Percentiles rank a stretch among this genome's conserved stretches.
These are phyloP conservation scores for Eurytoma californica DNA, from an alignment of 2,888 invertebrate species.

Conservation along the genomic window DNA sequence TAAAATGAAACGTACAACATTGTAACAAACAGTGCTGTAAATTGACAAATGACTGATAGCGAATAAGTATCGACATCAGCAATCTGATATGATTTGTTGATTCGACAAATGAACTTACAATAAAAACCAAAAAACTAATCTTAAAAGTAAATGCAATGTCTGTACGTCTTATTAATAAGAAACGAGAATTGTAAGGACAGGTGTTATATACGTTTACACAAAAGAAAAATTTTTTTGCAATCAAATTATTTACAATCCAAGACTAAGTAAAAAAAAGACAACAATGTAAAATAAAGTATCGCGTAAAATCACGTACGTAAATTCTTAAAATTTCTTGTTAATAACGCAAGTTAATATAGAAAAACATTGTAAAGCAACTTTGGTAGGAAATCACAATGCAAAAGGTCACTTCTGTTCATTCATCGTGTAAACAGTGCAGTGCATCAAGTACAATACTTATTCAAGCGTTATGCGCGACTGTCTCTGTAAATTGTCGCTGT, in stretches of 20 bases:
- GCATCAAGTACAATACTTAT: conserved; percentile 59
- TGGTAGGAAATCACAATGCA: conserved; percentile 34
- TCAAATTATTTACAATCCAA: conserved; percentile 61
- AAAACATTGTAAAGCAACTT: conserved; percentile 51
- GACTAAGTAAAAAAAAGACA: conserved; percentile 38
- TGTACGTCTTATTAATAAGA: conserved; percentile 61
- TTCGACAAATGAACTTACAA: conserved; percentile 57
- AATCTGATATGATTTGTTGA: conserved; percentile 63
- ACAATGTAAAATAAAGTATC: conserved; percentile 50
- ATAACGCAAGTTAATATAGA: conserved; percentile 43
- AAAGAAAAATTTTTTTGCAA: conserved; percentile 60
- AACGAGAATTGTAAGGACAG: conserved; percentile 37
- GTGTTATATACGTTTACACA: conserved; percentile 31
- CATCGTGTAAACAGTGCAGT: conserved; percentile 58
- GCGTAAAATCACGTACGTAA: conserved; percentile 30
- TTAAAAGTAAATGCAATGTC: conserved; percentile 52
- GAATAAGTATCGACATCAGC: conserved; percentile 70
- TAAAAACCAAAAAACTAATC: conserved; percentile 38
- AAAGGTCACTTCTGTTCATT: conserved; percentile 59
- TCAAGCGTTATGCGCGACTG: conserved; percentile 58
- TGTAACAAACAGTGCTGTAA: conserved; percentile 59
- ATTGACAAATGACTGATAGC: conserved; percentile 71
- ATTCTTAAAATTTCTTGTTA: conserved; percentile 45
- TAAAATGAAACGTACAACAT: conserved; percentile 52
- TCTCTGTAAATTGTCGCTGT: conserved; percentile 61